Evolutionary conservation across 2,797 vertebrate genomes (phyloP), one percentile per base, ranked within the genome.

Genomic region (Picus viridis): DNA sequence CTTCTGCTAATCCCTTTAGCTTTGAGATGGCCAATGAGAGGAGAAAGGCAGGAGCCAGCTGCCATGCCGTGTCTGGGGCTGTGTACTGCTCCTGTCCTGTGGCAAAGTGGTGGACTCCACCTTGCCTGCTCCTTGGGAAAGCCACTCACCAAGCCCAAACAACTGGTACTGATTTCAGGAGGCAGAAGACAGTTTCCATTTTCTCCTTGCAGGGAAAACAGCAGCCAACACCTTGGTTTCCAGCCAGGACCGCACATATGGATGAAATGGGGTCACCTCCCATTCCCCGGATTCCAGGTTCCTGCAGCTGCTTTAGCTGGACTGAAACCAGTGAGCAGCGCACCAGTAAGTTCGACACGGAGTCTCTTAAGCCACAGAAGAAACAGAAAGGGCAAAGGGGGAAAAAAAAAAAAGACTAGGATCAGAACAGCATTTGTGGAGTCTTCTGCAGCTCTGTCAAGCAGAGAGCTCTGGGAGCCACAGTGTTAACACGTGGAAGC

Each of bases 401-500:
- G 34, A 49, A 83, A 53, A 56, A 16, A 39, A 26, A 51, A 54
- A 77, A 51, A 74, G 18, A 75, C 82, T 8, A 54, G 69, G 54
- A 65, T 69, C 16, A 5, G 36, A 85, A 39, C 64, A 79, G 14
- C 67, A 80, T 74, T 86, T 72, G 73, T 62, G 8, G 9, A 51
- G 49, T 79, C 63, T 94, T 87, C 77, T 30, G 56, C n/a, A 64
- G 89, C 76, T 51, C 6, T 79, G 89, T 53, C 73, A 68, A 75
- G 74, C 57, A 92, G 73, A 94, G 89, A 88, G 88, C 86, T 86
- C 93, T 96, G 97, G 98, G 95, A 97, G 53, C 90, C 96, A 97
- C 96, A 98, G 98, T 79, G 98, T 98, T 98, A 98, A 98, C 63
- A 27, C 70, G 91, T 92, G 89, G 97, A 97, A 96, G 97, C 97